Evolutionary conservation across 2,888 invertebrate species (phyloP), one percentile per base, ranked within the genome.

Genomic region (Cryptophagus acutangulus): DNA sequence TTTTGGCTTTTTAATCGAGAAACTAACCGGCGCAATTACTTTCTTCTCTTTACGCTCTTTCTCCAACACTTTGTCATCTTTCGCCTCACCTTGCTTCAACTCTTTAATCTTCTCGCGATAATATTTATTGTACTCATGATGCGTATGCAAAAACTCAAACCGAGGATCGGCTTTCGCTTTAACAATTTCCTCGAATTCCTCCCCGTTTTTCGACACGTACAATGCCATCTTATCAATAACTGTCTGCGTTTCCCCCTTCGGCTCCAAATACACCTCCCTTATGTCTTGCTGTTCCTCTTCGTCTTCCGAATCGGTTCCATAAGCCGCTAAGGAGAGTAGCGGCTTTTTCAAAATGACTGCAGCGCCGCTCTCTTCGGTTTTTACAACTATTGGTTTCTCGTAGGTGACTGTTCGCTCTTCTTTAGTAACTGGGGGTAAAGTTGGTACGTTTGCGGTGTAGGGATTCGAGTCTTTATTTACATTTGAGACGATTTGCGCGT

Each of bases 171-270:
- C 83, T 62, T 87, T 90, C 2, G 81, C 79, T 54, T 82, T 82
- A 6, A 91, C 84, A 16, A 90, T 87, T 20, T 84, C 81, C 57
- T 97, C 96, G 64, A 97, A 96, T 58, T 90, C 87, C 39, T 84
- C 80, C 1, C 97, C 99, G 70, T 96, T 96, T 55, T 92, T 90
- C 1, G 91, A 87, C 0, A 99, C 96, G 67, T 96, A 96, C 48
- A 84, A 82, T 1, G 97, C 96, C 82, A 97, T 94, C 70, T 95
- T 94, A 68, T 95, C 93, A 41, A 99, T 87, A 5, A 97, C 87
- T 13, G 87, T 76, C 61, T 86, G 84, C 1, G 87, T 73, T 55
- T 91, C 91, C 2, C 84, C 82, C 0, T 91, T 84, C 1, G 95
- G 95, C 1, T 77, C 70, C 6, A 74, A 77, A 40, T 31, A 51